Base-by-base conservation (phyloP, 2,113 vertebrate species). In the Pseudorectes ferrugineus region DNA sequence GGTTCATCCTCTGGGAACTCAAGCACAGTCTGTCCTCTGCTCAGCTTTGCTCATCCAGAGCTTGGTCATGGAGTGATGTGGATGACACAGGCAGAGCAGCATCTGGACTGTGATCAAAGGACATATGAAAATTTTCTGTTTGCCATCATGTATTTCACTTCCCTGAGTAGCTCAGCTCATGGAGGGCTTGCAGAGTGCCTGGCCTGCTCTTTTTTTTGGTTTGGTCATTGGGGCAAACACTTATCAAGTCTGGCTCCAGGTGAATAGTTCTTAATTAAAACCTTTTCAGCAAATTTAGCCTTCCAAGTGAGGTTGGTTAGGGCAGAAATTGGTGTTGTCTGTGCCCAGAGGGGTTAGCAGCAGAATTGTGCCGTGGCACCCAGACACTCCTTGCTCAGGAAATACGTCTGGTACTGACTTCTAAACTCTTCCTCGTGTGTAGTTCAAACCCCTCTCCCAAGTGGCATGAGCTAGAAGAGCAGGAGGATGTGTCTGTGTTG, bases 101-200 rank as follows among this genome's bases (percentile, higher is more conserved):
- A 24, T 22, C 82, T 51, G 24, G 22, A 28, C 26, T 5, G 3
- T 19, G 40, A n/a, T 40, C 29, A 61, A 54, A 78, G 22, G 9
- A 31, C 28, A 1, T 0, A 3, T 0, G 5, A 89, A 86, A 73
- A 61, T 9, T 4, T 13, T 13, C n/a, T 48, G 6, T n/a, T 66
- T 73, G 28, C 28, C 36, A 59, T 14, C 24, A 7, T 8, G 13
- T 18, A 26, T 51, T 86, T 31, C 46, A 28, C 38, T 28, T 4
- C 31, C 54, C 31, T 20, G 23, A 2, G 16, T 2, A 36, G 28
- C 35, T 52, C 52, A 33, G 13, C n/a, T 36, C 11, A 5, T 2
- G 1, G 5, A 14, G 10, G 21, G 12, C 7, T 45, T 40, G 1
- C 14, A 54, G 13, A 58, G 6, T 62, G 22, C 25, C 25, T 49